Evolutionary conservation across 1,140 invertebrate species (phyloP), one percentile per base, ranked within the genome.

Genomic region (Ceratina japonica): DNA sequence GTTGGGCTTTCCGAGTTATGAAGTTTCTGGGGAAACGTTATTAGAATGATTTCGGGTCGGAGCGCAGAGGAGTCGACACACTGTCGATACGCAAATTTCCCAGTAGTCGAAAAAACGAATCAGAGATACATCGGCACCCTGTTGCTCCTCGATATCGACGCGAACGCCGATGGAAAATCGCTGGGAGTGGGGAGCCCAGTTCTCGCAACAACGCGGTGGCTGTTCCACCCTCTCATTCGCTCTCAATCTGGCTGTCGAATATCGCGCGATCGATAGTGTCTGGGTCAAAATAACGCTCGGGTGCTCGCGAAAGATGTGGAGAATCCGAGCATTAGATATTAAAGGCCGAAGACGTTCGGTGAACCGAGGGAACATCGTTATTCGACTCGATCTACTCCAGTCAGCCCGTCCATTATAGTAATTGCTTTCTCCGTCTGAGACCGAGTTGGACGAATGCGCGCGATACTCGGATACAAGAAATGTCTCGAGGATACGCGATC

Each of bases 111-210:
- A 61, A 83, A 74, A 79, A 58, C 65, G 12, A 44, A 44, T 31
- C 44, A 58, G 15, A 70, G 61, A 84, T 77, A 64, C 81, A 84
- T 71, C 22, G 82, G 52, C 83, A 85, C 51, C 83, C 83, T 84
- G 83, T 85, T 85, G 83, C 83, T 85, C 63, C 59, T 22, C 61
- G 12, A 51, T 4, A 20, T 58, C 58, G 66, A 63, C 54, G 49
- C 31, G 22, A 72, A 16, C 0, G 37, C 37, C 10, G 37, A 44
- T 44, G 37, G 37, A 44, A 44, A 44, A 44, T 44, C 37, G 37
- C 10, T 0, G 37, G 37, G 1, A 10, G 37, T 3, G 37, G 37
- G 1, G 37, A 10, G 5, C 10, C 37, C 37, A 0, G 37, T 44
- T 44, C 37, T 44, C 37, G 5, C 37, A 44, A 44, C 37, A 44